Percentiles rank a stretch among this genome's conserved stretches.
phyloP scores from a whole-genome alignment of 64 coral and sea anemone species.

The Stichodactyla mertensii region DNA sequence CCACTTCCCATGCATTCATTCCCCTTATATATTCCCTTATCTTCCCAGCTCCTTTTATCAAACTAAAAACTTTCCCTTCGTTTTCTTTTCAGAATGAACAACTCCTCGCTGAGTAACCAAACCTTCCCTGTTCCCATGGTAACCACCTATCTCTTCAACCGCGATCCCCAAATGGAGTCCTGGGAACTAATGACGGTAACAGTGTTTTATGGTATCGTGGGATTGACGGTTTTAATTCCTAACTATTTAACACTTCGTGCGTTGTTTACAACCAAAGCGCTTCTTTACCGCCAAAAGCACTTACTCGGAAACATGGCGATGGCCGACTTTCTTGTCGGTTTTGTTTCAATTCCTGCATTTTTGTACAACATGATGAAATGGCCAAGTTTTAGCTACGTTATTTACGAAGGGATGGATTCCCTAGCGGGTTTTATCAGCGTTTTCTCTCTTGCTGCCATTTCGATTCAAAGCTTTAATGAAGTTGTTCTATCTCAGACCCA shows the following conservation, averaged over 20 bases:
- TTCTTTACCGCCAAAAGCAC: slow-evolving; percentile 9
- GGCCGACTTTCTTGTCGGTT: slow-evolving; percentile 33
- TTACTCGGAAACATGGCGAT: slow-evolving; percentile 27
- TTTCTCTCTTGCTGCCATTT: slow-evolving; percentile 25
- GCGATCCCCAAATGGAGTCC: slow-evolving; percentile 17
- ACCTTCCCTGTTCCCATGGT: slow-evolving; percentile 19
- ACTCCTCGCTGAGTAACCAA: background rate
- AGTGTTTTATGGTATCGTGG: slow-evolving; percentile 22
- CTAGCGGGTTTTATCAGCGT: slow-evolving; percentile 22
- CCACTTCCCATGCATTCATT: background rate
- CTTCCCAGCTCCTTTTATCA: no score
- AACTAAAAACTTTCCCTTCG: background rate
- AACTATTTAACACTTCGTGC: slow-evolving; percentile 51
- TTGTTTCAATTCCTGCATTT: slow-evolving; percentile 44
- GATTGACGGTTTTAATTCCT: slow-evolving; percentile 14
- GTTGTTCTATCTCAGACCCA: slow-evolving; percentile 2
- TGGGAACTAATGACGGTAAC: slow-evolving; percentile 33
- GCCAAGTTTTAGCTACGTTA: slow-evolving; percentile 29
- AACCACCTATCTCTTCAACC: slow-evolving; percentile 25
- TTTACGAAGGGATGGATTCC: slow-evolving; percentile 44
- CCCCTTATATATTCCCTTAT: no score
- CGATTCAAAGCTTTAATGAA: slow-evolving; percentile 20
- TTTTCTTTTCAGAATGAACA: slow-evolving; percentile 13
- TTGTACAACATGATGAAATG: slow-evolving; percentile 41
- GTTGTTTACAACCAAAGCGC: slow-evolving; percentile 16